Evolutionary conservation across 2,797 vertebrate genomes (phyloP).

Genomic region (Chaunax sp.): DNA sequence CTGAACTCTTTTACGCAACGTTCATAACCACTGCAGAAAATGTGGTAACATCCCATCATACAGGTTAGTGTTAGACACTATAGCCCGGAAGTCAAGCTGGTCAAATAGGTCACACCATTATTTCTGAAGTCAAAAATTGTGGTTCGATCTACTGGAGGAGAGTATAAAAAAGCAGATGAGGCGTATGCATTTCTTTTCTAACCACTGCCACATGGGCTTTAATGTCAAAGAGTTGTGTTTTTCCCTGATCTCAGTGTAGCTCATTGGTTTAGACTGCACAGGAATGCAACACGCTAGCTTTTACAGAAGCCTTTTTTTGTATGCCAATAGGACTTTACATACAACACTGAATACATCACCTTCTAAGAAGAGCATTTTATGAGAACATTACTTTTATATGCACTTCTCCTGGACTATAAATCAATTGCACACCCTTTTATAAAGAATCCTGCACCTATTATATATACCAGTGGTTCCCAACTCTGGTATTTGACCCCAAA

Average conservation of each 20-base stretch:
- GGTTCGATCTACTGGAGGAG: constrained; percentile 38
- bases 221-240: constrained; percentile 63
- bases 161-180: constrained; percentile 53
- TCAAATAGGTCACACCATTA: constrained; percentile 27
- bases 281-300: constrained; percentile 32
- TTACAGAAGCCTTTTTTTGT: constrained; percentile 54
- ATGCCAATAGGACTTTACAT: constrained; percentile 57
- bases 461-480: constrained; percentile 51
- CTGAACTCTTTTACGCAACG: constrained; percentile 41
- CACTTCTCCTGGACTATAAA: constrained; percentile 52
- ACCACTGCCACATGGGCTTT: constrained; percentile 62
- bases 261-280: constrained; percentile 62
- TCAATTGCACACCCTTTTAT: constrained; percentile 66
- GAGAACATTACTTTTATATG: constrained; percentile 53
- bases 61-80: constrained; percentile 54
- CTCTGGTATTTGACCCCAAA: constrained; percentile 32
- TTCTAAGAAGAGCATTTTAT: constrained; percentile 46
- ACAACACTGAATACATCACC: constrained; percentile 56
- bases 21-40: constrained; percentile 59
- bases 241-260: constrained; percentile 78
- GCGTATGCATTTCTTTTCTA: constrained; percentile 53
- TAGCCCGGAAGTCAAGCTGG: constrained; percentile 40
- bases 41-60: constrained; percentile 46
- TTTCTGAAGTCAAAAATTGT: constrained; percentile 48
- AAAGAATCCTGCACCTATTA: constrained; percentile 55